Evolutionary conservation across 37 sponge, comb jelly and placozoan species (phyloP).

Genomic region (Amphimedon queenslandica): DNA sequence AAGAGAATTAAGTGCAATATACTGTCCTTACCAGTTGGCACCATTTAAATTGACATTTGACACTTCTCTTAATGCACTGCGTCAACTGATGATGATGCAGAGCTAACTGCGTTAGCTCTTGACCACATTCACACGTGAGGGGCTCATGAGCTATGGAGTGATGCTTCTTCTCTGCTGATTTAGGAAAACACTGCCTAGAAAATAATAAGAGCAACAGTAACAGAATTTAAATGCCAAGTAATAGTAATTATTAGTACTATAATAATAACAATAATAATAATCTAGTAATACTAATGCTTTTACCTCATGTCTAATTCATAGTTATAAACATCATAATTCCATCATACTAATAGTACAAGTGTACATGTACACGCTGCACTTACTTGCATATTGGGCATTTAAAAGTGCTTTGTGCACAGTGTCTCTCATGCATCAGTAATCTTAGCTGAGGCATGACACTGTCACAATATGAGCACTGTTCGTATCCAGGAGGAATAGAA

Average conservation of each 20-base stretch:
- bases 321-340: not conserved
- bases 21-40: conserved; percentile 58
- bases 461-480: conserved; percentile 51
- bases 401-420: conserved; percentile 63
- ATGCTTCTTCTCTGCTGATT: conserved; percentile 56
- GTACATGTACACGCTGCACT: conserved; percentile 13
- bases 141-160: conserved; percentile 47
- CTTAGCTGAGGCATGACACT: conserved; percentile 58
- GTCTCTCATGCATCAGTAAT: conserved; percentile 67
- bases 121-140: conserved; percentile 54
- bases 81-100: conserved; percentile 51
- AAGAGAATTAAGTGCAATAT: too few species aligned
- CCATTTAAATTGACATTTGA: conserved; percentile 63
- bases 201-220: not conserved
- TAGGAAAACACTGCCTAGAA: conserved; percentile 43
- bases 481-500: conserved; percentile 39
- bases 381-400: conserved; percentile 63
- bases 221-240: too few species aligned
- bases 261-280: too few species aligned
- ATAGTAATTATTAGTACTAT: too few species aligned
- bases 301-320: not conserved
- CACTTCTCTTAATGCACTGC: conserved; percentile 42
- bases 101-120: conserved; percentile 46
- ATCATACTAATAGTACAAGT: not conserved
- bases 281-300: too few species aligned